Evolutionary conservation across 2,888 invertebrate genomes (phyloP), one percentile per base, ranked within the genome.

Genomic region (Diarsia rubi): DNA sequence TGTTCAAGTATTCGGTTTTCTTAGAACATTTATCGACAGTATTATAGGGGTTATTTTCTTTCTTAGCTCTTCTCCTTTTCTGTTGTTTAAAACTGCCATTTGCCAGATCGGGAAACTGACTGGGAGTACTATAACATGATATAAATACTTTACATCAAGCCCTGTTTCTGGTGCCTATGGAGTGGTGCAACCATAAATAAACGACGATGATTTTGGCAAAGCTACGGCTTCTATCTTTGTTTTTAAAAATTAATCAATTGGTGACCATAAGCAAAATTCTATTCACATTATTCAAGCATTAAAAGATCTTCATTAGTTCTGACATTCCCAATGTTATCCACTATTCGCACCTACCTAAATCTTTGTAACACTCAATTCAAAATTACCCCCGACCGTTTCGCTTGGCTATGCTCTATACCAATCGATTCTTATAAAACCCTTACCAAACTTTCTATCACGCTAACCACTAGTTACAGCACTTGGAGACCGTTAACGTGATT

Each of bases 401-500:
- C 44, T 54, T 49, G 21, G 45, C 19, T 64, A 12, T 71, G 62
- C 42, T 62, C 42, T 62, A 62, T 62, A 64, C 47, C 19, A 67
- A 70, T 73, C 76, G 69, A 81, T 73, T 73, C 72, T 59, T 75
- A 81, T 69, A 72, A 69, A 81, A 70, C 67, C 81, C 75, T 84
- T 81, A 80, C 65, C 45, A 68, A 82, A 85, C 69, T 85, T 85
- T 85, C 52, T 75, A 82, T 84, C 76, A 37, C 44, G 64, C 85
- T 85, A 83, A 73, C 85, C 59, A 70, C 66, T 85, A 84, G 69
- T 81, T 84, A 69, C 76, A 37, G 68, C 59, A 73, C 67, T 75
- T 68, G 49, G 52, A 76, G 67, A 78, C 44, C 73, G 83, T 87
- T 86, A 85, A 81, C 70, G 60, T 88, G 83, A 86, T 87, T 84